Conservation (phyloP, 2,797 vertebrate species). For the Dicrostonyx torquatus region DNA sequence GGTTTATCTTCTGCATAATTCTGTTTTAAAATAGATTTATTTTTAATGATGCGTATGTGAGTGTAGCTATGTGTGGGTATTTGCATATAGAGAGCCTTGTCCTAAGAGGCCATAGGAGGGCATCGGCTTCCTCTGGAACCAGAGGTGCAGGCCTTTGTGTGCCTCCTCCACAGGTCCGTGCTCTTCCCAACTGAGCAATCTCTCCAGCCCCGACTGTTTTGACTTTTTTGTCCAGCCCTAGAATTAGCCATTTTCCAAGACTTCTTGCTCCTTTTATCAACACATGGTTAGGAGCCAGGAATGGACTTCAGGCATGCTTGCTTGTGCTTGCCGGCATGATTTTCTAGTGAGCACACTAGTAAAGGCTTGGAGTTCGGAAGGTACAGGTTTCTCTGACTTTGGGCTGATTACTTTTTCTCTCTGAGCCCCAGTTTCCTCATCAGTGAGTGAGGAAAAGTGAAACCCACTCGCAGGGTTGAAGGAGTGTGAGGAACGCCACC, state of each 20-base stretch:
- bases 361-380: neutral
- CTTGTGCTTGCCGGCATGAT: neutral
- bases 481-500: neutral
- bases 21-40: neutral
- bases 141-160: neutral
- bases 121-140: neutral
- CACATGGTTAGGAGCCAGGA: neutral
- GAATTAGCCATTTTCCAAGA: constrained; percentile 5
- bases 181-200: neutral
- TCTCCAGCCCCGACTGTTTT: neutral
- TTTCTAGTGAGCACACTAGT: constrained; percentile 28
- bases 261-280: neutral
- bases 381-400: neutral
- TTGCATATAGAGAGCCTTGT: neutral
- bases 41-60: neutral
- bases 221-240: neutral
- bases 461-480: neutral
- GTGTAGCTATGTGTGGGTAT: neutral
- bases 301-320: neutral
- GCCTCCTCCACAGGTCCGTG: neutral
- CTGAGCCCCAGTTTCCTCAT: neutral
- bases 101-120: neutral
- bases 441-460: neutral
- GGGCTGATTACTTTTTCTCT: neutral
- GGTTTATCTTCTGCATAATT: neutral